Conservation (phyloP, 1,140 invertebrate species). For the Caenorhabditis remanei region DNA sequence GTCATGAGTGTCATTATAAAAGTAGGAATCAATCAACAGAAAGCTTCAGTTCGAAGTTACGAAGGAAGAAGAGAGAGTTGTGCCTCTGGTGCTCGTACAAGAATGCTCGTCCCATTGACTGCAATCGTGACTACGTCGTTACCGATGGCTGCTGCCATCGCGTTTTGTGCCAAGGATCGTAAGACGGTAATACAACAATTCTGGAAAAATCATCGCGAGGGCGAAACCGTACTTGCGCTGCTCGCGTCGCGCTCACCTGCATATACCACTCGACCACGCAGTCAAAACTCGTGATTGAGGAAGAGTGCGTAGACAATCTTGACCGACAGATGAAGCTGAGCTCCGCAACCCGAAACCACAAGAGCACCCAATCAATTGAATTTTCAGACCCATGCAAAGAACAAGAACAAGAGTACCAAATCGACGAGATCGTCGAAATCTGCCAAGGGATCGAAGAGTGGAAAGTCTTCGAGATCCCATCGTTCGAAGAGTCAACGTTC, state of each 20-base stretch:
- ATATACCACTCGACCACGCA: too few species aligned
- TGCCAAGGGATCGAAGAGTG: neutral
- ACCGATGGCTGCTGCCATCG: conserved; percentile 34
- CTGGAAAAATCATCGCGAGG: too few species aligned
- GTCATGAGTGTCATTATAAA: neutral
- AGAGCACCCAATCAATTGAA: too few species aligned
- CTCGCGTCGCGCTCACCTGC: too few species aligned
- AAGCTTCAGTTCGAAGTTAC: conserved; percentile 43
- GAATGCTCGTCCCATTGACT: conserved; percentile 46
- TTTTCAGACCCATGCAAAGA: conserved; percentile 14
- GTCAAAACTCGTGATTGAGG: too few species aligned
- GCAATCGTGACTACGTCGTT: conserved; percentile 39
- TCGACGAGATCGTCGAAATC: conserved; percentile 42
- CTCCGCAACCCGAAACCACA: too few species aligned
- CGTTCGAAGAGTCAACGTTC: conserved; percentile 6
- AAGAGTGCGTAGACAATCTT: too few species aligned
- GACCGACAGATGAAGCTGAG: too few species aligned
- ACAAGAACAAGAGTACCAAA: conserved; percentile 36
- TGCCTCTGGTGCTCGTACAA: conserved; percentile 50
- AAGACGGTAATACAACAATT: conserved; percentile 23
- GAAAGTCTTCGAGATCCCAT: conserved; percentile 29
- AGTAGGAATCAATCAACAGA: neutral
- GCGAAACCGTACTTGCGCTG: too few species aligned
- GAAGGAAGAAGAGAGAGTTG: conserved; percentile 52
- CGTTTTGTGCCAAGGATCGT: conserved; percentile 30